Percentiles rank a stretch among this genome's conserved stretches.
These are phyloP conservation scores for Polypedilum pembai DNA, from an alignment of 1,140 invertebrate species.

Conservation along the genomic window DNA sequence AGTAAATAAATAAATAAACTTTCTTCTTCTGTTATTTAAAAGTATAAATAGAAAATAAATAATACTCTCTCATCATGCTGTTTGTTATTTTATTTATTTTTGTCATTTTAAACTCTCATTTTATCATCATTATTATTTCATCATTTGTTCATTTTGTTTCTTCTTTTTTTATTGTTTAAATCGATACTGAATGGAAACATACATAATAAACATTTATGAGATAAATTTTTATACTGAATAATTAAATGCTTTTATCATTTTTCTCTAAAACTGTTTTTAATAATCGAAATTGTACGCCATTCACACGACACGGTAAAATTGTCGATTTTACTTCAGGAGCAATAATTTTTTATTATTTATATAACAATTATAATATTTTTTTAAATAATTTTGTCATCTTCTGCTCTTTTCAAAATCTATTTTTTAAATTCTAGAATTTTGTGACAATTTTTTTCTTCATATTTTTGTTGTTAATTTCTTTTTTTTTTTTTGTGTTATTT, in stretches of 20 bases:
- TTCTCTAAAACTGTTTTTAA: conserved; percentile 2
- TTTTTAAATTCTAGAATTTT: conserved; percentile 1
- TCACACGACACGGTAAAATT: background rate
- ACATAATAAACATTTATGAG: conserved; percentile 18
- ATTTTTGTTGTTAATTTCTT: background rate
- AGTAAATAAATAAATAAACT: background rate
- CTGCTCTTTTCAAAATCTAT: background rate
- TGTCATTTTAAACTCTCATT: background rate
- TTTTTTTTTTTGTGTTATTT: background rate
- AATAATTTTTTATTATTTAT: conserved; percentile 1
- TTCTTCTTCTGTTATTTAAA: background rate
- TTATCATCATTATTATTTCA: background rate
- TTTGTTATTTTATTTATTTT: background rate
- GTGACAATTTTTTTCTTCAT: background rate
- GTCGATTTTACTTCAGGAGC: background rate
- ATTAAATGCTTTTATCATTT: conserved; percentile 1
- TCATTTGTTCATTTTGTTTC: background rate
- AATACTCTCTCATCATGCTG: background rate
- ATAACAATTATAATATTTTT: conserved; percentile 7
- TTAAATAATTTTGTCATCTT: background rate
- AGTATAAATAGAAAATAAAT: background rate
- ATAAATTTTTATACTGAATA: conserved; percentile 19
- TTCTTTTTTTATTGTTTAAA: conserved; percentile 2
- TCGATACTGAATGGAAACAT: conserved; percentile 15
- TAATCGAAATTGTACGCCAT: background rate